Evolutionary conservation across 1,140 invertebrate species (phyloP), one percentile per base, ranked within the genome.

Genomic region (Augochlora pura): DNA sequence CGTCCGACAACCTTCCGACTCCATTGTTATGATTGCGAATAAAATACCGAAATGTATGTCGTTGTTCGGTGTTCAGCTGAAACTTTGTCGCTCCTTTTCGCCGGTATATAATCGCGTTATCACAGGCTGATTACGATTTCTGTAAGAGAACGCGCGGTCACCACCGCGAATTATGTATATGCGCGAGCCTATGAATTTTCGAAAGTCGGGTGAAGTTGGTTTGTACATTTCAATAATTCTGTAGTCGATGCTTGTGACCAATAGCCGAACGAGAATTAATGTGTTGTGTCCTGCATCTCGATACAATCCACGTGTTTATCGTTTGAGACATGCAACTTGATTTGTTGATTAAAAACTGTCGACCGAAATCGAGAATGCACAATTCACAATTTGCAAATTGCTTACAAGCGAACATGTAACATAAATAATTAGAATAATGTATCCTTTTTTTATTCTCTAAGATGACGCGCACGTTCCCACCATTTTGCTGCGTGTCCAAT

Each of bases 1-100:
- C 46, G 32, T 79, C 54, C 38, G 10, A 72, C 54, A 63, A 73
- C 70, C 57, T 42, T 42, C 38, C 16, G 16, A 63, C 60, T 60
- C 60, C 80, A 77, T 81, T 81, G 68, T 74, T 65, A 27, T 78
- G 69, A 67, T 75, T 60, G 21, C n/a, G 27, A 80, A 80, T 73
- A 25, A 23, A 72, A 65, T n/a, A 52, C 71, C 52, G 69, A 62
- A 21, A 57, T 1, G 74, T 68, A 42, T 76, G 39, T 54, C 32
- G 32, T 7, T 42, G 4, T n/a, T 49, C 54, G 16, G 23, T 18
- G 7, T 67, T 10, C 18, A 18, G 52, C 16, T 12, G 9, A n/a
- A 25, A 39, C 2, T 2, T 21, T 8, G 38, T 7, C 9, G 52
- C 0, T 39, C 16, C 49, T n/a, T 54, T 42, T 9, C 23, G 21